Conservation (phyloP, 2,113 vertebrate species). For the Phocoena sinus region DNA sequence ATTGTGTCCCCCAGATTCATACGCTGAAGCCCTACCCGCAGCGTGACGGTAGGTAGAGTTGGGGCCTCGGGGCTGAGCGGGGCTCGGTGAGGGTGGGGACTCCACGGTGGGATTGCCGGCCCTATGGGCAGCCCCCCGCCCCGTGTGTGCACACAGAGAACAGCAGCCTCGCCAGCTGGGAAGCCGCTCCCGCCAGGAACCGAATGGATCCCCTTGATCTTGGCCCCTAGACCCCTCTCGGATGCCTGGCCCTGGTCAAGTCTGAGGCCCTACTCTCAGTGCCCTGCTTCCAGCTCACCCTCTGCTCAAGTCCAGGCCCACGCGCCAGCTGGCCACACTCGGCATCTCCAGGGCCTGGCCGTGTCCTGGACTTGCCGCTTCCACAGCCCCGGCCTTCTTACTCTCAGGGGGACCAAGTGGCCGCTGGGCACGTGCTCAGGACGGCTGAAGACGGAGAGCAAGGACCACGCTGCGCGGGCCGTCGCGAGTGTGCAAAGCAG, state of each 20-base stretch:
- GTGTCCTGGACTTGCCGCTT: no score
- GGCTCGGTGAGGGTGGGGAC: fast-evolving
- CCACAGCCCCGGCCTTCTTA: background rate
- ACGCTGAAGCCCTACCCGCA: background rate
- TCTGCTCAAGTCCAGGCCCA: background rate
- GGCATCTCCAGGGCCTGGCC: no score
- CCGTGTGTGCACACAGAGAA: background rate
- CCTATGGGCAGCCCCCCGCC: no score
- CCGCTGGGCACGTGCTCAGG: fast-evolving
- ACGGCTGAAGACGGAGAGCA: fast-evolving
- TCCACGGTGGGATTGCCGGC: fast-evolving
- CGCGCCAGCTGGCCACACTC: no score
- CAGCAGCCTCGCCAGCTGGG: background rate
- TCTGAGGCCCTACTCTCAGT: fast-evolving
- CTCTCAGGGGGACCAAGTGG: background rate
- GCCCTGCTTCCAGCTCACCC: no score
- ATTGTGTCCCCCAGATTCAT: fast-evolving
- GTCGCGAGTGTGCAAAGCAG: fast-evolving
- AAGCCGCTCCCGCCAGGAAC: background rate
- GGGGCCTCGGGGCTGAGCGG: background rate
- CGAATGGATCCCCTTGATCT: background rate
- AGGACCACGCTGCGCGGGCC: fast-evolving
- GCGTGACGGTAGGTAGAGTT: fast-evolving
- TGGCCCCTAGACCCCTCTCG: background rate
- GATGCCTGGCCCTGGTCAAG: background rate